phyloP scores from a whole-genome alignment of 2,797 vertebrate species.

The Sphenodon punctatus region DNA sequence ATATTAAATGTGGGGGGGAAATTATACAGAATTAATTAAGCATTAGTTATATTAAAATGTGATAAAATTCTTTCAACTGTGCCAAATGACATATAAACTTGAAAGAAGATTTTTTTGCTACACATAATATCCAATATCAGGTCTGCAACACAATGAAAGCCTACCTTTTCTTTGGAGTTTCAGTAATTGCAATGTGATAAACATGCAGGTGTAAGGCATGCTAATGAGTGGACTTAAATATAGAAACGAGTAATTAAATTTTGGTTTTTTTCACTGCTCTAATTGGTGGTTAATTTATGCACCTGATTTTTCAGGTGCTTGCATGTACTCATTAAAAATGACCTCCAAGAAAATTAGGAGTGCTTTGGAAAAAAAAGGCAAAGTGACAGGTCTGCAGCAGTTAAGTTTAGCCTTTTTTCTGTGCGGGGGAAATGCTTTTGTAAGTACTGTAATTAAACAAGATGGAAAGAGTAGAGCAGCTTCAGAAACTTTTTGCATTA shows the following conservation, averaged over 20 bases:
- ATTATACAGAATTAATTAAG: conserved; percentile 62
- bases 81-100: conserved; percentile 38
- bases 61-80: conserved; percentile 41
- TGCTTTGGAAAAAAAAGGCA: conserved; percentile 35
- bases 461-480: conserved; percentile 2
- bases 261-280: conserved; percentile 42
- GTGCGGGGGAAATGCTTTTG: conserved; percentile 30
- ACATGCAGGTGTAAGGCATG: conserved; percentile 35
- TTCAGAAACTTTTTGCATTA: conserved; percentile 37
- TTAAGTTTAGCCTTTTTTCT: conserved; percentile 35
- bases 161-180: conserved; percentile 42
- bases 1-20: conserved; percentile 22
- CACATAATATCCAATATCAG: conserved; percentile 19
- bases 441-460: conserved; percentile 36
- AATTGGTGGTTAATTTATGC: conserved; percentile 80
- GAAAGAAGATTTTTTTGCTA: conserved; percentile 38
- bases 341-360: conserved; percentile 66
- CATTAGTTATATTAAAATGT: conserved; percentile 21
- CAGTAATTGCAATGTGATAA: conserved; percentile 61
- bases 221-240: conserved; percentile 68
- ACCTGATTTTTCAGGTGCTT: conserved; percentile 74
- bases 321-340: conserved; percentile 72
- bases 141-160: conserved; percentile 40
- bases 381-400: conserved; percentile 30
- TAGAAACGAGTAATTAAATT: conserved; percentile 71